Evolutionary conservation across 2,797 vertebrate species (phyloP).

Genomic region (Scomberomorus guttatus): DNA sequence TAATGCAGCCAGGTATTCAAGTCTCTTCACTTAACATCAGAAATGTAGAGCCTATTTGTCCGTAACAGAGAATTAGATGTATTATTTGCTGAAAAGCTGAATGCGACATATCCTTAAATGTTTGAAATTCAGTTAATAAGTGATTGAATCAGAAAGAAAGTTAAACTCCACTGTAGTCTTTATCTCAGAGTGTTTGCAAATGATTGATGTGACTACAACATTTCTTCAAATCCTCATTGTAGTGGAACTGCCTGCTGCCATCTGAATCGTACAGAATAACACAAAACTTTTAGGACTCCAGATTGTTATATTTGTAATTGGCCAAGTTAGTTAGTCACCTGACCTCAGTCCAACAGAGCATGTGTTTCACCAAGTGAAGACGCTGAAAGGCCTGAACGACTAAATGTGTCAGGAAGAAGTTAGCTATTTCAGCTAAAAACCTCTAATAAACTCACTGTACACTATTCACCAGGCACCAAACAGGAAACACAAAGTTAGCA

Average conservation of each 20-base stretch:
- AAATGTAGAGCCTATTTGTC: neutral
- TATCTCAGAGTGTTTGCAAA: neutral
- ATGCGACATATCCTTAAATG: neutral
- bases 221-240: neutral
- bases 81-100: neutral
- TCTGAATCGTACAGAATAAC: too few relatives aligned
- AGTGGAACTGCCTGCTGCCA: too few relatives aligned
- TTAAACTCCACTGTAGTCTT: neutral
- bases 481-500: neutral
- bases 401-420: too few relatives aligned
- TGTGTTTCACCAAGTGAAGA: too few relatives aligned
- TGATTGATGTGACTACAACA: neutral
- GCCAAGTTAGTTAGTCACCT: too few relatives aligned
- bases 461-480: too few relatives aligned
- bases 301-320: too few relatives aligned
- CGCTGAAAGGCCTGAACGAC: too few relatives aligned
- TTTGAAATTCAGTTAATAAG: neutral
- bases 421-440: too few relatives aligned
- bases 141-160: slow-evolving; percentile 7
- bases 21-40: neutral
- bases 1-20: neutral
- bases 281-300: too few relatives aligned
- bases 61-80: neutral
- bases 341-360: too few relatives aligned
- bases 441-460: too few relatives aligned